Conservation (phyloP, 2,888 invertebrate species). For the Scelioninae gen. 1 region DNA sequence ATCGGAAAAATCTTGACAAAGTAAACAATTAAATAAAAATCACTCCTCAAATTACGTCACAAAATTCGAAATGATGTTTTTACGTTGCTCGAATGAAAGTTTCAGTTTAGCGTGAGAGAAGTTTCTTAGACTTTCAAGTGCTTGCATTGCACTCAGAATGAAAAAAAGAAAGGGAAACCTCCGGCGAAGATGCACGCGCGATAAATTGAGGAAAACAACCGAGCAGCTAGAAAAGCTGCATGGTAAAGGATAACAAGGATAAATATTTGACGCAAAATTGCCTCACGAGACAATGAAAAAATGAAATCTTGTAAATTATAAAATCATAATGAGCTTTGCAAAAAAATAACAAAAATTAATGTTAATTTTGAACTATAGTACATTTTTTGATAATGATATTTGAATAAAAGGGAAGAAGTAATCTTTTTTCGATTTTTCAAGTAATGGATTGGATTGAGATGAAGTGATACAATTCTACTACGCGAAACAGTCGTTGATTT, state of each 20-base stretch:
- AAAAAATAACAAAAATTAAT: not conserved
- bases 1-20: too few species aligned
- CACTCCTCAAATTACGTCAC: conserved; percentile 17
- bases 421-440: not conserved
- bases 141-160: conserved; percentile 32
- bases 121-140: conserved; percentile 21
- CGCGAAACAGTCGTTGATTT: too few species aligned
- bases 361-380: not conserved
- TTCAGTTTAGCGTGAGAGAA: conserved; percentile 22
- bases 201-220: conserved; percentile 18
- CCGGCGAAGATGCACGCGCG: conserved; percentile 23
- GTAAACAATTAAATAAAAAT: conserved; percentile 20
- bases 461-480: not conserved
- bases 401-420: not conserved
- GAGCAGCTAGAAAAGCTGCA: not conserved
- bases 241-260: conserved; percentile 28
- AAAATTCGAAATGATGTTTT: conserved; percentile 21
- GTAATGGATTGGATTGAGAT: not conserved
- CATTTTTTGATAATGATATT: too few species aligned
- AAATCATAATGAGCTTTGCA: conserved; percentile 13
- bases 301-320: conserved; percentile 17
- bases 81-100: conserved; percentile 26
- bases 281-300: conserved; percentile 32
- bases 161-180: conserved; percentile 25
- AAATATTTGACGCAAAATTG: conserved; percentile 39